Conservation (phyloP, 2,113 vertebrate genomes). For the Xiphorhynchus elegans region DNA sequence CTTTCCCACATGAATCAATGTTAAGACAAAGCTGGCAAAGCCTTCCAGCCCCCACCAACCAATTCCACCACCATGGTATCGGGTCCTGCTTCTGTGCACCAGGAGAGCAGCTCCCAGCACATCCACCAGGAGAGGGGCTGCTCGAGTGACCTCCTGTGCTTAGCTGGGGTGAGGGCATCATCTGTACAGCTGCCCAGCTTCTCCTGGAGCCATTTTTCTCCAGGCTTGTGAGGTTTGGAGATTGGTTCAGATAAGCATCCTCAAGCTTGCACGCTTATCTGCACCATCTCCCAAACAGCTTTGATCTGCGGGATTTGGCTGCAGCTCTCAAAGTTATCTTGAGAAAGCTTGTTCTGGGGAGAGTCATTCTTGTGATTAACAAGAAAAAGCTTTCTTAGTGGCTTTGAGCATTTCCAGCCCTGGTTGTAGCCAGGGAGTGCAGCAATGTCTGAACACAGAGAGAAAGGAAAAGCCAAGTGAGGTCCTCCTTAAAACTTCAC, state of each 20-base stretch:
- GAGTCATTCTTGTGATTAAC: slow-evolving; percentile 42
- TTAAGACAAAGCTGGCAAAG: slow-evolving; percentile 42
- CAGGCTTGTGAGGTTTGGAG: slow-evolving; percentile 40
- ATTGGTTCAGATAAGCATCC: slow-evolving; percentile 62
- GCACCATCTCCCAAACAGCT: slow-evolving; percentile 35
- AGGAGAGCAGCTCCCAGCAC: neutral
- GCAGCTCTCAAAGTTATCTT: slow-evolving; percentile 50
- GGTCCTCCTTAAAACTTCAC: neutral
- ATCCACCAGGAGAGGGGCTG: neutral
- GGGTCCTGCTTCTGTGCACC: rapidly evolving
- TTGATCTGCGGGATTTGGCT: slow-evolving; percentile 66
- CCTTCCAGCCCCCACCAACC: neutral
- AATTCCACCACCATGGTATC: neutral
- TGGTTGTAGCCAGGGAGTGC: neutral
- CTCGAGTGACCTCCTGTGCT: rapidly evolving
- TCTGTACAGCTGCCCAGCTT: neutral
- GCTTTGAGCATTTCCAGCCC: slow-evolving; percentile 36
- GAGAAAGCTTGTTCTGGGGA: slow-evolving; percentile 57
- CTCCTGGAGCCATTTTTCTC: slow-evolving; percentile 30
- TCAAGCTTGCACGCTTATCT: slow-evolving; percentile 60
- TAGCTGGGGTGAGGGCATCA: neutral
- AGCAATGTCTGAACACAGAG: neutral
- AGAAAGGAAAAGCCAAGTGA: neutral
- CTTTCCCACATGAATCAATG: slow-evolving; percentile 46
- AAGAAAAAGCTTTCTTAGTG: slow-evolving; percentile 50